phyloP scores from a whole-genome alignment of 2,888 invertebrate genomes.

The Lysandra bellargus region DNA sequence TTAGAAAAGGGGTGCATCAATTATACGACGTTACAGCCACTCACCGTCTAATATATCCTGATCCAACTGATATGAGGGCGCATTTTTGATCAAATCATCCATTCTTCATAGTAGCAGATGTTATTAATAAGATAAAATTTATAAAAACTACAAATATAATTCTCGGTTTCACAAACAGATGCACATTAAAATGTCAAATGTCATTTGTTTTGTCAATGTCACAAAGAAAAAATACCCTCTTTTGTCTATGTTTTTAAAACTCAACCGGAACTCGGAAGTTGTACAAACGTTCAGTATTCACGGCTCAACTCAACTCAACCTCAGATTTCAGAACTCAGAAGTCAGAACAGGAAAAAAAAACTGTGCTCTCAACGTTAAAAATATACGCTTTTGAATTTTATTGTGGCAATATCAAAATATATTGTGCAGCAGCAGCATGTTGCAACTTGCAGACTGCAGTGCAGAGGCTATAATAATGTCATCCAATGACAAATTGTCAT shows the following conservation, averaged over 20 bases:
- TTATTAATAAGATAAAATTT: slow-evolving; percentile 43
- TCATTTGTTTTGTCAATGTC: slow-evolving; percentile 31
- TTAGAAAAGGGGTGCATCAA: slow-evolving; percentile 45
- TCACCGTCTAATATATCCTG: slow-evolving; percentile 75
- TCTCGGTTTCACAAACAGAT: slow-evolving; percentile 24
- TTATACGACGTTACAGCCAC: slow-evolving; percentile 47
- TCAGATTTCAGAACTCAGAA: no score
- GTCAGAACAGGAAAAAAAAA: no score
- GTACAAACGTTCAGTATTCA: neutral
- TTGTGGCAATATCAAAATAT: no score
- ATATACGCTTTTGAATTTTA: no score
- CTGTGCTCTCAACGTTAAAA: no score
- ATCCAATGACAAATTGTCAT: no score
- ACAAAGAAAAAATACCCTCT: slow-evolving; percentile 27
- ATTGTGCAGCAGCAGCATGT: no score
- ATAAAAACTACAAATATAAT: slow-evolving; percentile 31
- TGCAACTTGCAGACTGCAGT: no score
- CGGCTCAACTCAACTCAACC: no score
- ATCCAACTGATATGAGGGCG: slow-evolving; percentile 71
- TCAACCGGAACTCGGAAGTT: neutral
- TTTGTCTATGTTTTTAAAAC: neutral
- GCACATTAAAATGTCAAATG: slow-evolving; percentile 34
- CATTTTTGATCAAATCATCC: slow-evolving; percentile 75
- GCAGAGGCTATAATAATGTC: no score
- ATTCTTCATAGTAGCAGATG: slow-evolving; percentile 76